Conservation (phyloP, 2,113 vertebrate genomes). For the Himantopus leucocephalus region DNA sequence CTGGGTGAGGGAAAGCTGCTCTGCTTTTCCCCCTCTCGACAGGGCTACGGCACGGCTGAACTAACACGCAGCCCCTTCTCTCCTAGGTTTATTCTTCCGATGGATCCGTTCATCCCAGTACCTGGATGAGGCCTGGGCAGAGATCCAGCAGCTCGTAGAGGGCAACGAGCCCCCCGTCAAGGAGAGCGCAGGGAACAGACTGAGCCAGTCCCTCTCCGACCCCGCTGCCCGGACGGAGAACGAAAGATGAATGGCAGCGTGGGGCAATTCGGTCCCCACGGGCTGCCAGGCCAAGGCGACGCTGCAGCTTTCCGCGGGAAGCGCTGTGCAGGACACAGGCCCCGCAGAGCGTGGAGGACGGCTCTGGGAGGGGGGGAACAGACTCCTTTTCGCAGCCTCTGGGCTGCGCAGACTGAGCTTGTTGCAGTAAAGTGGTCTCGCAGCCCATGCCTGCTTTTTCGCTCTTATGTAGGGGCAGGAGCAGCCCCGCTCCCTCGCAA, state of each 20-base stretch:
- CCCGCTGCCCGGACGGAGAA: rapidly evolving
- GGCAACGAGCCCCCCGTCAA: rapidly evolving
- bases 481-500: background rate
- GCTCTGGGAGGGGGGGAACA: background rate
- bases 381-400: rapidly evolving
- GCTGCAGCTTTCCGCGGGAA: rapidly evolving
- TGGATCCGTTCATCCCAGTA: constrained; percentile 75
- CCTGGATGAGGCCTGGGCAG: constrained; percentile 76
- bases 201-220: background rate
- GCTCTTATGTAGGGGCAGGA: background rate
- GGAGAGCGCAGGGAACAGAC: background rate
- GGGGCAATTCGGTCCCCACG: rapidly evolving
- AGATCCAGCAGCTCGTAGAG: constrained; percentile 72
- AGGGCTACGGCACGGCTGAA: rapidly evolving
- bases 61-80: background rate
- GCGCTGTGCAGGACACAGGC: background rate
- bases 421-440: background rate
- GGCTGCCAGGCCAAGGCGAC: background rate
- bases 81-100: constrained; percentile 82
- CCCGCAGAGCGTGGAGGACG: rapidly evolving
- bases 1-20: background rate
- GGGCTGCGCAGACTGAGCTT: background rate
- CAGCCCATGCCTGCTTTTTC: background rate
- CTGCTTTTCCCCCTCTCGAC: rapidly evolving
- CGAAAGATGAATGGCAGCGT: rapidly evolving